These are phyloP conservation scores for Luperina nickerlii DNA, from an alignment of 2,888 invertebrate genomes.

Conservation along the genomic window DNA sequence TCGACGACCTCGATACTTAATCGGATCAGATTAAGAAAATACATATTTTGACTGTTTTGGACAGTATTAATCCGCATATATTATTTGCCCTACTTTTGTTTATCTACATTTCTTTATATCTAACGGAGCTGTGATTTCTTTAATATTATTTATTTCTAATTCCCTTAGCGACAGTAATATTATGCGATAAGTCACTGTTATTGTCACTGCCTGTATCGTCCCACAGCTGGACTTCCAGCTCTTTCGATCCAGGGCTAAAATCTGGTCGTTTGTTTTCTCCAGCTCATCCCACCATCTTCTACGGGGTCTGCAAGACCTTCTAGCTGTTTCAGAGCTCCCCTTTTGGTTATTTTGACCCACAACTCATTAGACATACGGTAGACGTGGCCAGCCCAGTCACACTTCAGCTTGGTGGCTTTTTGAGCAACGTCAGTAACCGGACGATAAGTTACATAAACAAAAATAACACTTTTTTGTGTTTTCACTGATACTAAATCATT, in stretches of 20 bases:
- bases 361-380: neutral
- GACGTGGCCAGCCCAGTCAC: neutral
- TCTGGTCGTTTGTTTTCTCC: neutral
- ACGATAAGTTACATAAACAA: conserved; percentile 59
- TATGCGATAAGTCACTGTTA: conserved; percentile 32
- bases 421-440: neutral
- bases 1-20: conserved; percentile 59
- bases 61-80: conserved; percentile 58
- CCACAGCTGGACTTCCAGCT: neutral
- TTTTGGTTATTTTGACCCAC: neutral
- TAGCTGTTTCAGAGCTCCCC: neutral
- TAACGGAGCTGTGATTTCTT: conserved; percentile 44
- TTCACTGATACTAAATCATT: conserved; percentile 70
- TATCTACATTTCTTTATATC: conserved; percentile 59
- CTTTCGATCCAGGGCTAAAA: neutral
- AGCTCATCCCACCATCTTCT: neutral
- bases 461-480: conserved; percentile 44
- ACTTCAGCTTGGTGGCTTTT: neutral
- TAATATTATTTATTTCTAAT: conserved; percentile 27
- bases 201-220: neutral
- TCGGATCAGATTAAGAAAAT: conserved; percentile 65
- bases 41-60: conserved; percentile 60
- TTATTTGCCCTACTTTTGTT: conserved; percentile 55
- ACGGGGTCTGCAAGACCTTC: neutral
- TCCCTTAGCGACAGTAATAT: conserved; percentile 37